phyloP scores from a whole-genome alignment of 2,888 invertebrate genomes.

The Linyphia triangularis region DNA sequence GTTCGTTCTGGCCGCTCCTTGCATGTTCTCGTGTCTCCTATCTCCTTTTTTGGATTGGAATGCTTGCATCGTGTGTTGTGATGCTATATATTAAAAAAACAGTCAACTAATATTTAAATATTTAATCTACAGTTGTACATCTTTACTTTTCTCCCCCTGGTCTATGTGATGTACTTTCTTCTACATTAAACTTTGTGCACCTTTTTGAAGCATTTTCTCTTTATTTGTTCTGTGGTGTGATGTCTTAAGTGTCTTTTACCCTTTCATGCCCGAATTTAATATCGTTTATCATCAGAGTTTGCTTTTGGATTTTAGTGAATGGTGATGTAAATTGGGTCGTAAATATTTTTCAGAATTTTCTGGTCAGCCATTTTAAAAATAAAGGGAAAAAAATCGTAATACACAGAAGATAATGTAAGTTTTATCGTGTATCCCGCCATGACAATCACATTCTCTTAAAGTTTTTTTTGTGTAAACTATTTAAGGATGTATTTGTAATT shows the following conservation, averaged over 20 bases:
- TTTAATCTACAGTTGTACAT: conserved; percentile 65
- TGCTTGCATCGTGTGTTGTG: conserved; percentile 75
- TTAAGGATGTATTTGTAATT: too few relatives aligned
- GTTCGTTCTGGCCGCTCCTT: conserved; percentile 67
- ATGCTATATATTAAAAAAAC: conserved; percentile 68
- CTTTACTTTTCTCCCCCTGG: conserved; percentile 67
- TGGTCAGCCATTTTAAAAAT: too few relatives aligned
- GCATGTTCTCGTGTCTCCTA: conserved; percentile 75
- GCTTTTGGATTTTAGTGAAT: too few relatives aligned
- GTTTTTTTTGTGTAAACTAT: too few relatives aligned
- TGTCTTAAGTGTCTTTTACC: conserved; percentile 60
- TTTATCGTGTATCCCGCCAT: too few relatives aligned
- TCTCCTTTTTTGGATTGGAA: conserved; percentile 71
- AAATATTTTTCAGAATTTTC: too few relatives aligned
- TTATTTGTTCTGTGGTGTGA: conserved; percentile 54
- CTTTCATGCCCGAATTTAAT: too few relatives aligned
- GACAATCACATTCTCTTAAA: too few relatives aligned
- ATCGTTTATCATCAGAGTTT: too few relatives aligned
- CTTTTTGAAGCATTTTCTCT: conserved; percentile 66
- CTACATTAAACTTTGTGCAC: conserved; percentile 70
- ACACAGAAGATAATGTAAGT: too few relatives aligned
- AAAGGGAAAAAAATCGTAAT: too few relatives aligned
- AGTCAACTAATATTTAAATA: conserved; percentile 23
- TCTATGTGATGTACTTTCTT: conserved; percentile 70
- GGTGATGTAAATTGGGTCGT: too few relatives aligned